Percentiles rank a stretch among this genome's conserved stretches.
phyloP scores from a whole-genome alignment of 2,797 vertebrate genomes.

The Potorous gilbertii region DNA sequence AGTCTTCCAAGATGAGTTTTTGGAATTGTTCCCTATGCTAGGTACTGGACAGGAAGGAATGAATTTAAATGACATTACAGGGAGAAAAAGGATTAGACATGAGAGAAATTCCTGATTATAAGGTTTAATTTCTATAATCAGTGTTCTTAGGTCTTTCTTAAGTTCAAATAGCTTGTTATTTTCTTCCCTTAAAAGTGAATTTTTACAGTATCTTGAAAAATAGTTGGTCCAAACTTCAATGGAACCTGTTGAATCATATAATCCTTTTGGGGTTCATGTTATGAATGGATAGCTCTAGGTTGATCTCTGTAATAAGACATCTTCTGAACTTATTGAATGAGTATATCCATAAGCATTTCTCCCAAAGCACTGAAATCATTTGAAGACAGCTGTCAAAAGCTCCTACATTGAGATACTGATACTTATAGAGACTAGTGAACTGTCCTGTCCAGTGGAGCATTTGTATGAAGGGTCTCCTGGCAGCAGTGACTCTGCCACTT shows the following conservation, averaged over 20 bases:
- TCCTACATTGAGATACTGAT: not conserved
- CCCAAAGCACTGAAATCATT: not conserved
- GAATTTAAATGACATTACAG: conserved; percentile 1
- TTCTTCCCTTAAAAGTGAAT: not conserved
- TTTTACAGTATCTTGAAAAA: not conserved
- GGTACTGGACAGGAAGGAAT: not conserved
- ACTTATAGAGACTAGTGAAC: not conserved
- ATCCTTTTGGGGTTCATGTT: not conserved
- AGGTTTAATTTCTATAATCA: not conserved
- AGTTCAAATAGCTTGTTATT: not conserved
- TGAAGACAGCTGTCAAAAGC: not conserved
- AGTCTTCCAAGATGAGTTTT: not conserved
- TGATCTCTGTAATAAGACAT: not conserved
- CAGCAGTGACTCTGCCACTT: not conserved
- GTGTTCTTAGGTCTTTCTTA: not conserved
- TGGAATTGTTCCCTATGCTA: not conserved
- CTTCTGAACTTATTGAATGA: not conserved
- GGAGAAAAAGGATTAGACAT: not conserved
- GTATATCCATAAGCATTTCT: not conserved
- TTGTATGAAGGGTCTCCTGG: not conserved
- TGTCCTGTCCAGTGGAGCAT: not conserved
- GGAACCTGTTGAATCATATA: not conserved
- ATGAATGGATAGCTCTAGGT: conserved; percentile 9
- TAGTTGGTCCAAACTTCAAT: not conserved
- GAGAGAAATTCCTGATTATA: not conserved